Conservation (phyloP, 2,888 invertebrate genomes). For the Eueremaeus valkanovi region DNA sequence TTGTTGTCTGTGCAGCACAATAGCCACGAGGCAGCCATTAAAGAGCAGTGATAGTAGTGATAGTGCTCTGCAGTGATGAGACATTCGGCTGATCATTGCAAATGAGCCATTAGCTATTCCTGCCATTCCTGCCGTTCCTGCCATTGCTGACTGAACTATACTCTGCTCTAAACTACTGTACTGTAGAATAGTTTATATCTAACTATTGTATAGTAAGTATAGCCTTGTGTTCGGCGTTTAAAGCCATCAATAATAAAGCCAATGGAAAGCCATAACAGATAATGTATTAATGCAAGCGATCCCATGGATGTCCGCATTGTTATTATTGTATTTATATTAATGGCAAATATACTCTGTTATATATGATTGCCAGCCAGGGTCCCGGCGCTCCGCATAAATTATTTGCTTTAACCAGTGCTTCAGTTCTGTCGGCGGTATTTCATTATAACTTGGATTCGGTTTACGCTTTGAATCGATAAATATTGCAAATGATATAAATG, state of each 20-base stretch:
- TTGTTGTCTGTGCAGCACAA: not conserved
- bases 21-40: not conserved
- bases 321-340: not conserved
- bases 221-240: not conserved
- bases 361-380: not conserved
- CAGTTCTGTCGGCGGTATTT: not conserved
- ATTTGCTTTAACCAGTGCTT: not conserved
- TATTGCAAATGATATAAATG: not conserved
- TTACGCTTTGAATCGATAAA: not conserved
- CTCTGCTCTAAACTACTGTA: no score
- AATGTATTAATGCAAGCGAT: not conserved
- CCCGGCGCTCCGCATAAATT: not conserved
- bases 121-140: not conserved
- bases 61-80: not conserved
- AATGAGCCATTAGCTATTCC: not conserved
- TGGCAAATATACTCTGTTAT: not conserved
- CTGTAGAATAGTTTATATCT: no score
- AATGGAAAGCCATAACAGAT: not conserved
- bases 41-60: not conserved
- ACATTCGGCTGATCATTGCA: not conserved
- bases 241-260: not conserved
- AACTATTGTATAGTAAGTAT: no score
- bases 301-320: not conserved
- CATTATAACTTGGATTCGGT: not conserved
- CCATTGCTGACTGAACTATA: no score